Evolutionary conservation across 2,113 vertebrate species (phyloP).

Genomic region (Tachysurus fulvidraco): DNA sequence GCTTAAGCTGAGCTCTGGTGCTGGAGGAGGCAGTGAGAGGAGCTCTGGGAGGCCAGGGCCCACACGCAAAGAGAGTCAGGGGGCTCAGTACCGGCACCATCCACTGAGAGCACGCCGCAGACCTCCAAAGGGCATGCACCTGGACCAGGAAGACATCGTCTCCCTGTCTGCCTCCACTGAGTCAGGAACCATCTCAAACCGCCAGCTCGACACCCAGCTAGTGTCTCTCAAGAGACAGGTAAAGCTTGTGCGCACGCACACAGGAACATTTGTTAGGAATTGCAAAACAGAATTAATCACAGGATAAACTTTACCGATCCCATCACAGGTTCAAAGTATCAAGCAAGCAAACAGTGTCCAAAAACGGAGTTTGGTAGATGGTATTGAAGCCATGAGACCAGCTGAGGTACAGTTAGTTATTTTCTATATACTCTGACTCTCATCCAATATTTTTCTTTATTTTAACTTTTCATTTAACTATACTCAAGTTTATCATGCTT

Average conservation of each 20-base stretch:
- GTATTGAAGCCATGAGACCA: slow-evolving; percentile 73
- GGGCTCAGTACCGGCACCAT: slow-evolving; percentile 87
- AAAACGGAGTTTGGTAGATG: slow-evolving; percentile 79
- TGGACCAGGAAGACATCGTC: slow-evolving; percentile 81
- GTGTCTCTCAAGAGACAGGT: slow-evolving; percentile 92
- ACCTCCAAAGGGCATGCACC: slow-evolving; percentile 89
- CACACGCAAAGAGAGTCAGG: slow-evolving; percentile 80
- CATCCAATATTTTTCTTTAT: not conserved
- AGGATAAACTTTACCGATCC: not conserved
- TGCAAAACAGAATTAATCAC: not conserved
- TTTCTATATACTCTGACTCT: not conserved
- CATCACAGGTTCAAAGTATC: slow-evolving; percentile 82
- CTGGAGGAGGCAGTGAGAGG: slow-evolving; percentile 62
- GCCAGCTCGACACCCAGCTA: slow-evolving; percentile 84
- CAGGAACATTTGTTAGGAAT: not conserved
- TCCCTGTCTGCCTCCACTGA: slow-evolving; percentile 78
- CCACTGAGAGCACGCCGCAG: slow-evolving; percentile 81
- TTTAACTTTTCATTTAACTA: not conserved
- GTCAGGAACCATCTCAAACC: slow-evolving; percentile 75
- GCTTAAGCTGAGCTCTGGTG: slow-evolving; percentile 68
- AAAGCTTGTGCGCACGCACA: not conserved
- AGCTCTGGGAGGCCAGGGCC: slow-evolving; percentile 68
- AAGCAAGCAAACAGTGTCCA: slow-evolving; percentile 87
- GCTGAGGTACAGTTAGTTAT: slow-evolving; percentile 72
- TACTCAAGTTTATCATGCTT: not conserved